phyloP scores from a whole-genome alignment of 2,888 invertebrate genomes.

The Polydrusus cervinus region DNA sequence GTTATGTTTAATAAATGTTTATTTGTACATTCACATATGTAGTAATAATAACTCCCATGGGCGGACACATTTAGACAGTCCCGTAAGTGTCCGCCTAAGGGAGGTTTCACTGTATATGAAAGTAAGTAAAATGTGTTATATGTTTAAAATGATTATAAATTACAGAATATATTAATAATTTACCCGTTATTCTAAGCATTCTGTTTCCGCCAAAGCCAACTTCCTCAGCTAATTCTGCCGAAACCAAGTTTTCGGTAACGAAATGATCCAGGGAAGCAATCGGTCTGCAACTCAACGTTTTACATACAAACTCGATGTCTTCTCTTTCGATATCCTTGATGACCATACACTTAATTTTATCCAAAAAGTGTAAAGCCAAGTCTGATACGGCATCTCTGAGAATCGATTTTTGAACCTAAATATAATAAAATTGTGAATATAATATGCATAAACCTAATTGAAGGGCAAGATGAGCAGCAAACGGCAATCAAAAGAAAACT shows the following conservation, averaged over 20 bases:
- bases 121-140: no score
- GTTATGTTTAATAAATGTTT: no score
- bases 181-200: slow-evolving; percentile 83
- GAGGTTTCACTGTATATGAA: no score
- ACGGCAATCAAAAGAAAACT: no score
- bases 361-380: slow-evolving; percentile 96
- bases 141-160: no score
- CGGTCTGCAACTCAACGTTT: slow-evolving; percentile 94
- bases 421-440: background rate
- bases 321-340: slow-evolving; percentile 98
- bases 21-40: no score
- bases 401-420: slow-evolving; percentile 79
- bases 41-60: no score
- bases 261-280: slow-evolving; percentile 99
- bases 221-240: slow-evolving; percentile 96
- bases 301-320: slow-evolving; percentile 98
- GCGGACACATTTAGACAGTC: no score
- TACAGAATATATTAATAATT: slow-evolving; percentile 21
- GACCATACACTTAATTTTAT: slow-evolving; percentile 99
- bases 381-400: slow-evolving; percentile 97
- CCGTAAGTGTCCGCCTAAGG: no score
- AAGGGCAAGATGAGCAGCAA: no score
- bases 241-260: slow-evolving; percentile 90
- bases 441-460: no score
- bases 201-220: slow-evolving; percentile 90